These are phyloP conservation scores for Rhinogobius similis DNA, from an alignment of 2,113 vertebrate species.

Conservation along the genomic window DNA sequence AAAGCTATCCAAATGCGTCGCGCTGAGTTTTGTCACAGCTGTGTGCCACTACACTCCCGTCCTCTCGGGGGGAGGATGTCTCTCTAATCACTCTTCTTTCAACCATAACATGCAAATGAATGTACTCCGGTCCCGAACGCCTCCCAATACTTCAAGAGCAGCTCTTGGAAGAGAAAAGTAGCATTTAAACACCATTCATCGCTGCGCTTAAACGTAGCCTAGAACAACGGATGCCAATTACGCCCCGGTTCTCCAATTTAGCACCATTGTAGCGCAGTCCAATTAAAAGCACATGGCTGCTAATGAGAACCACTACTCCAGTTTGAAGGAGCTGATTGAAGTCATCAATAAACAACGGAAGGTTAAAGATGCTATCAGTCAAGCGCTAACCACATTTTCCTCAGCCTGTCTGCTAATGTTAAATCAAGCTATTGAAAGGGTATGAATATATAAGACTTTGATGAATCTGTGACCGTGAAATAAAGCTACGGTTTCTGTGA, in stretches of 20 bases:
- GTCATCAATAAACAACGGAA: constrained; percentile 2
- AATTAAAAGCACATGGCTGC: constrained; percentile 6
- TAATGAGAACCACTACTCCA: constrained; percentile 5
- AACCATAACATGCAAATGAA: constrained; percentile 33
- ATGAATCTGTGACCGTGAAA: background rate
- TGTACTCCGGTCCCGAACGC: constrained; percentile 12
- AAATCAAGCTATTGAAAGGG: background rate
- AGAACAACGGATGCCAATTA: constrained; percentile 5
- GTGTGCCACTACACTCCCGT: constrained; percentile 12
- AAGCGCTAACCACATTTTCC: background rate
- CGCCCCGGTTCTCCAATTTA: background rate
- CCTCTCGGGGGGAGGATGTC: constrained; percentile 21
- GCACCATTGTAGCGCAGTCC: background rate
- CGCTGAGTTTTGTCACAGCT: constrained; percentile 25
- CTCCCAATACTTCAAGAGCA: background rate
- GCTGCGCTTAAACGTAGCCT: background rate
- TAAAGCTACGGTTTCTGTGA: background rate
- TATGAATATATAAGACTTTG: background rate
- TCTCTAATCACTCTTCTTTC: constrained; percentile 33
- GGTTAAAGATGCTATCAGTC: constrained; percentile 3
- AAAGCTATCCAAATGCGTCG: constrained; percentile 21
- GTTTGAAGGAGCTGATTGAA: background rate
- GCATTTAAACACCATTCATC: background rate
- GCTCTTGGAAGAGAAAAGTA: background rate
- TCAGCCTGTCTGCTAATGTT: background rate